A percentile compares a stretch with the other conserved stretches of the same genome.
Evolutionary conservation across 2,888 invertebrate species (phyloP).

Genomic region (Scotopteryx bipunctaria): DNA sequence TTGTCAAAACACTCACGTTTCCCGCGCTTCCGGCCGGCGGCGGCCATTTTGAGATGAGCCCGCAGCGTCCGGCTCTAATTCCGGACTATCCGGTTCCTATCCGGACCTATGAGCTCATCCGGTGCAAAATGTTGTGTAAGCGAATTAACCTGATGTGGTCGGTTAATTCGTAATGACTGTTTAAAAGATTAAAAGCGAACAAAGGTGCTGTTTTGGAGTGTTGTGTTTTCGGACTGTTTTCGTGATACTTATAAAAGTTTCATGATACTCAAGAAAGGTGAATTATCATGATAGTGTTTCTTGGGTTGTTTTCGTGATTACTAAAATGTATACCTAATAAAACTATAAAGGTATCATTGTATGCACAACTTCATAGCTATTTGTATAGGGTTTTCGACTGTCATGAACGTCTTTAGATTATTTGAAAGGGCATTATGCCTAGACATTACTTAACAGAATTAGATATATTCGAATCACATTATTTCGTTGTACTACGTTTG

Average conservation of each 20-base stretch:
- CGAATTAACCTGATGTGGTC: slow-evolving; percentile 63
- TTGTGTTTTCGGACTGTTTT: background rate
- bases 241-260: background rate
- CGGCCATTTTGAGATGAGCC: slow-evolving; percentile 53
- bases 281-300: too few relatives aligned
- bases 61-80: slow-evolving; percentile 59
- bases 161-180: slow-evolving; percentile 39
- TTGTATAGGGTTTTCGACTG: too few relatives aligned
- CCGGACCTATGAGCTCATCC: slow-evolving; percentile 56
- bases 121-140: slow-evolving; percentile 77
- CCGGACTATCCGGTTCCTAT: slow-evolving; percentile 36
- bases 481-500: too few relatives aligned
- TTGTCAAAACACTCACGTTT: slow-evolving; percentile 82
- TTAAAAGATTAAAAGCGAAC: slow-evolving; percentile 11
- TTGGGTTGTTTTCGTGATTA: too few relatives aligned
- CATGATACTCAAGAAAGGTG: too few relatives aligned
- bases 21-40: slow-evolving; percentile 65
- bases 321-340: too few relatives aligned
- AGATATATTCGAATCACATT: too few relatives aligned
- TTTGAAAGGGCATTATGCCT: too few relatives aligned
- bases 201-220: background rate
- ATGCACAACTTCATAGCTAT: too few relatives aligned
- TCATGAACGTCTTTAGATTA: too few relatives aligned
- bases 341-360: too few relatives aligned
- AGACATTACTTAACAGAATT: too few relatives aligned